Conservation (phyloP, 2,797 vertebrate genomes). For the Spatula versicolor region DNA sequence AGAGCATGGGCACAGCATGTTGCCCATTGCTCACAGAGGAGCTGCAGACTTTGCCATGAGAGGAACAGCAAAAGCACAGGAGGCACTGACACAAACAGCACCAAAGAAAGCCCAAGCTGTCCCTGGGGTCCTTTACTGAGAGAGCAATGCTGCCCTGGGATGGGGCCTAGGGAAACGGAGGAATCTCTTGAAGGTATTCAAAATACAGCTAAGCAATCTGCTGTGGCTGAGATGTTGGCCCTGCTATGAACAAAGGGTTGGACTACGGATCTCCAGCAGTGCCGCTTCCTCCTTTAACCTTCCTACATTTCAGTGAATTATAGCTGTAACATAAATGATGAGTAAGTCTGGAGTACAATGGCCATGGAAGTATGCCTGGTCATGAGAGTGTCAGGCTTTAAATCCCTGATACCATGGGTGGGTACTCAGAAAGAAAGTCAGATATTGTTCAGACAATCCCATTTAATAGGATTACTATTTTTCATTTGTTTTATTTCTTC, state of each 20-base stretch:
- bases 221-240: background rate
- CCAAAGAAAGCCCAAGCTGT: background rate
- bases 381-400: background rate
- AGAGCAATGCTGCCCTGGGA: background rate
- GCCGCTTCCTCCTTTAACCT: background rate
- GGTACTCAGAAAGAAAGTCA: background rate
- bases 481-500: background rate
- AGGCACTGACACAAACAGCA: background rate
- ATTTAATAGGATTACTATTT: background rate
- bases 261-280: background rate
- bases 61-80: background rate
- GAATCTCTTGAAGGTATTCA: background rate
- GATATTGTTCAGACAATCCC: background rate
- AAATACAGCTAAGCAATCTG: background rate
- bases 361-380: background rate
- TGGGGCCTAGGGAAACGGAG: background rate
- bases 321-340: background rate
- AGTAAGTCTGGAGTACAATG: background rate
- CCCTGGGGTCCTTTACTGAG: background rate
- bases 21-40: too few species aligned
- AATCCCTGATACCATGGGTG: background rate
- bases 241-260: background rate
- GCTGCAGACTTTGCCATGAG: background rate
- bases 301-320: background rate
- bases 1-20: rapidly evolving